These are phyloP conservation scores for Peromyscus leucopus DNA, from an alignment of 2,113 vertebrate species.

Conservation along the genomic window DNA sequence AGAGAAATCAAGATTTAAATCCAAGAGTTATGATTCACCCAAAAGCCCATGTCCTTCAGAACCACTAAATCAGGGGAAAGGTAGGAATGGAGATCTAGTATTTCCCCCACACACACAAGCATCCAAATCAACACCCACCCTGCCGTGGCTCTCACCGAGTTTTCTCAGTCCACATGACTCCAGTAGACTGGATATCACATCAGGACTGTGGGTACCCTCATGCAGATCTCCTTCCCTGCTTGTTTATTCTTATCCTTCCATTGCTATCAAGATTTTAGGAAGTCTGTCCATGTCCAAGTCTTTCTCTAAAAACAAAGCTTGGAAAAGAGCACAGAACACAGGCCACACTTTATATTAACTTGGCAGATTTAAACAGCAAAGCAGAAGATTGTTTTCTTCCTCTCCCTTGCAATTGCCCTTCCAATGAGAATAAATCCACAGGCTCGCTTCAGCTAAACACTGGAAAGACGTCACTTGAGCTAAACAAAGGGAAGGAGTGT, in stretches of 20 bases:
- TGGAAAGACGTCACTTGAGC: not conserved
- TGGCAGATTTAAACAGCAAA: not conserved
- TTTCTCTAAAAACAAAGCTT: not conserved
- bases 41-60: not conserved
- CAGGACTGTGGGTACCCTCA: not conserved
- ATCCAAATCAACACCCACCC: too few species aligned
- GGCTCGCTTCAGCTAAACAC: slow-evolving; percentile 5
- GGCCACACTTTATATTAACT: not conserved
- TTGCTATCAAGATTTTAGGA: not conserved
- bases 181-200: not conserved
- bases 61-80: not conserved
- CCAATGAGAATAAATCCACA: slow-evolving; percentile 2
- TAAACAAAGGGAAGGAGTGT: slow-evolving; percentile 30
- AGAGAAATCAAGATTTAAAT: slow-evolving; percentile 2
- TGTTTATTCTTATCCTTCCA: not conserved
- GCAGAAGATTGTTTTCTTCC: not conserved
- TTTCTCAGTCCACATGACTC: not conserved
- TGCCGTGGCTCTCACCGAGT: not conserved
- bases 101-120: rapidly evolving
- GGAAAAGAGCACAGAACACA: not conserved
- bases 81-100: not conserved
- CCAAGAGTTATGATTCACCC: not conserved
- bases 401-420: not conserved
- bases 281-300: not conserved
- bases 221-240: not conserved